These are phyloP conservation scores for Anguilla megastoma DNA, from an alignment of 2,797 vertebrate species.

Conservation along the genomic window DNA sequence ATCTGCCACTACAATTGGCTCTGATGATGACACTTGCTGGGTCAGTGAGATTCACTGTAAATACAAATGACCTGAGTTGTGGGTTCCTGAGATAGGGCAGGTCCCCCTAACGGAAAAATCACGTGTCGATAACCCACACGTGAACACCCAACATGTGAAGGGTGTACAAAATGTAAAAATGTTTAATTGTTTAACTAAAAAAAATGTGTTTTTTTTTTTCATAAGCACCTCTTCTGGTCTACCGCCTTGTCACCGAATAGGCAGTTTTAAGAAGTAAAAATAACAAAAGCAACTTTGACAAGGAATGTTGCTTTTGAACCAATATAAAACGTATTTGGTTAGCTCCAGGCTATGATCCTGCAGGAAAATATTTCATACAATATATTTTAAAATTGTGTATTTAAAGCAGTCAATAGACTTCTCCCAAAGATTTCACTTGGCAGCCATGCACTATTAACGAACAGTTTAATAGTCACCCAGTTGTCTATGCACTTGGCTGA, in stretches of 20 bases:
- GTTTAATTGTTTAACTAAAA: too few species aligned
- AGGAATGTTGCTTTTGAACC: neutral
- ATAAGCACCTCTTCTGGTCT: neutral
- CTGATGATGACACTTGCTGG: neutral
- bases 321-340: neutral
- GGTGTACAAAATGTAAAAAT: too few species aligned
- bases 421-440: neutral
- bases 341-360: neutral
- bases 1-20: neutral
- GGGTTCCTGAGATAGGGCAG: too few species aligned
- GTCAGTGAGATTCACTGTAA: neutral
- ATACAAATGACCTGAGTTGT: neutral
- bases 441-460: neutral
- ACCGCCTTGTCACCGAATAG: neutral
- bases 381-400: neutral
- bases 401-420: neutral
- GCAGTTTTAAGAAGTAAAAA: neutral
- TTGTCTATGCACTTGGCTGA: neutral
- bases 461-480: neutral
- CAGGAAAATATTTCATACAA: neutral
- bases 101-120: too few species aligned
- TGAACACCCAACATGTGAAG: too few species aligned
- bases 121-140: too few species aligned
- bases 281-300: neutral
- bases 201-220: too few species aligned